Evolutionary conservation across 1,140 invertebrate species (phyloP).

Genomic region (Drosophila nasuta): DNA sequence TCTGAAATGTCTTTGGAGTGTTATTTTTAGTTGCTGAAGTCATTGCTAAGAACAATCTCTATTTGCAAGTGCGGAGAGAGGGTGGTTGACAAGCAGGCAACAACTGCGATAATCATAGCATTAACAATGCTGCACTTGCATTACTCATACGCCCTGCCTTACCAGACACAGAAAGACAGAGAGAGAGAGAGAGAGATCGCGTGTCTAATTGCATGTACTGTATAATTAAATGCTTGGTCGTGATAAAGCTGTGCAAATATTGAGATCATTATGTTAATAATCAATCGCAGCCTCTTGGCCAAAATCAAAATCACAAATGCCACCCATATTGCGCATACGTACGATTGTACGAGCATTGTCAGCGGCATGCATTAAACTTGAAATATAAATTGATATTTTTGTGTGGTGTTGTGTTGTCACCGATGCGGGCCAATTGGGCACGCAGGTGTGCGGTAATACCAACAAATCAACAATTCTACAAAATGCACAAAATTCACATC

Average conservation of each 20-base stretch:
- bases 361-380: slow-evolving; percentile 60
- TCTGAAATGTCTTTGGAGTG: slow-evolving; percentile 50
- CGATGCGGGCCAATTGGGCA: slow-evolving; percentile 67
- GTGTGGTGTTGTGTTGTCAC: slow-evolving; percentile 52
- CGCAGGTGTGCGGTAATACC: slow-evolving; percentile 70
- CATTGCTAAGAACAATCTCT: slow-evolving; percentile 47
- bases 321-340: slow-evolving; percentile 59
- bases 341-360: not conserved
- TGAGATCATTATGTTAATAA: slow-evolving; percentile 82
- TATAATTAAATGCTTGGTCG: slow-evolving; percentile 77
- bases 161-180: slow-evolving; percentile 7
- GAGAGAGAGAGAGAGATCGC: slow-evolving; percentile 42
- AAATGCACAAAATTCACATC: slow-evolving; percentile 67
- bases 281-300: slow-evolving; percentile 51
- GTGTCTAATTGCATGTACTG: slow-evolving; percentile 69
- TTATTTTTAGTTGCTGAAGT: slow-evolving; percentile 76
- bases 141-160: slow-evolving; percentile 79
- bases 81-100: slow-evolving; percentile 18
- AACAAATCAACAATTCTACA: slow-evolving; percentile 37
- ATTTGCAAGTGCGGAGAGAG: not conserved
- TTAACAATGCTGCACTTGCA: slow-evolving; percentile 58
- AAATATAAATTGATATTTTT: slow-evolving; percentile 41
- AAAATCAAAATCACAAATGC: slow-evolving; percentile 63
- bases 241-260: slow-evolving; percentile 82
- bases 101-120: slow-evolving; percentile 43